Evolutionary conservation across 2,888 invertebrate species (phyloP), one percentile per base, ranked within the genome.

Genomic region (Melieria omissa): DNA sequence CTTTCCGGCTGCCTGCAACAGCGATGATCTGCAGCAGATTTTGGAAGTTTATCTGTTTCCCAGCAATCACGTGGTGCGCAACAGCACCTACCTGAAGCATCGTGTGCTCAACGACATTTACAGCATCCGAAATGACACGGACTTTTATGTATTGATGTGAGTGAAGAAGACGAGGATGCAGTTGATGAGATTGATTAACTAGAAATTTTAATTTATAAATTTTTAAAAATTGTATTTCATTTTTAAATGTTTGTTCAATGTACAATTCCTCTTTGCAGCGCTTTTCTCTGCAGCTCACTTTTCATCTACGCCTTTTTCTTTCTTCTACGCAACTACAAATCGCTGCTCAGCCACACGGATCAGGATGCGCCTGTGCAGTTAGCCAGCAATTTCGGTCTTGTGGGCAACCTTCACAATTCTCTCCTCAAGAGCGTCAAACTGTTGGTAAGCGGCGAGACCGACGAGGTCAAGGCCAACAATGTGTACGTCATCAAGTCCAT

Each of bases 101-200:
- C 77, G 81, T 9, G 74, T 79, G 29, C 72, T 84, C 0, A 74
- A 69, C 0, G 79, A 80, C 44, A 76, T 71, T n/a, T 84, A 82
- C 70, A 77, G 78, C 44, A 65, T 81, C 49, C 74, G 79, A 42
- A 77, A 82, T 8, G 83, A 84, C 73, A 75, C 76, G 3, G 78
- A 80, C 62, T 82, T 82, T 65, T 82, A 81, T 72, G 77, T 81
- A 47, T 71, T 83, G 55, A 74, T 81, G 83, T 84, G 75, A 77
- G 81, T 74, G 54, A 9, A 41, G 2, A 14, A 49, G 55, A n/a
- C n/a, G n/a, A n/a, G n/a, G n/a, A n/a, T n/a, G n/a, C n/a, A n/a
- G n/a, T n/a, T n/a, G n/a, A 16, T n/a, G 10, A 9, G 16, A 10
- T 44, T 63, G 45, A 10, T 16, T 55, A 49, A 29, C 14, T 58